Evolutionary conservation across 2,888 invertebrate genomes (phyloP), one percentile per base, ranked within the genome.

Genomic region (Rhabditoides inermis): DNA sequence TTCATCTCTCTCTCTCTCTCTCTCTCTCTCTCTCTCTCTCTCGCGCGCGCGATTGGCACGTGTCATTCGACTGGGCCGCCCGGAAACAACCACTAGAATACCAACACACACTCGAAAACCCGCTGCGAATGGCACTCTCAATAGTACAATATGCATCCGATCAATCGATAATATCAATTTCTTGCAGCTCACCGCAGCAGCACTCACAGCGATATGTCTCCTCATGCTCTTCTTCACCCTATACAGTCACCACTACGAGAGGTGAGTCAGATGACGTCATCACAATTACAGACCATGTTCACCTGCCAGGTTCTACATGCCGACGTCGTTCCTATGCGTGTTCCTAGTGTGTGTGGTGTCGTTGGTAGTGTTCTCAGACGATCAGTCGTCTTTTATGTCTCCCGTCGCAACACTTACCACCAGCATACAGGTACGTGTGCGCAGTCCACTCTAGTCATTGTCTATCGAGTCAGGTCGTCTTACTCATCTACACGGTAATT

Each of bases 401-500:
- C 55, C 80, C 62, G 52, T 77, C 67, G 75, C 73, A 18, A 63
- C 65, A 27, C 63, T 75, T 51, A 71, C 69, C 32, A 75, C 72
- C 12, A 68, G 69, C 51, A 67, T 75, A 48, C 74, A 75, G 58
- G 73, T 71, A 44, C 6, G 45, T 47, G 15, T n/a, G n/a, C n/a
- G n/a, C n/a, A n/a, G n/a, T n/a, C 82, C 90, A 65, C 82, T 90
- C 65, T 85, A 90, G 75, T 92, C 91, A 78, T 90, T 90, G 40
- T 84, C 90, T 61, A 84, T 91, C 67, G 91, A 91, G 23, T 55
- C 88, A 90, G 82, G 86, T 90, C 62, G 82, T 94, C 49, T 82
- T 92, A 63, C 82, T 92, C 66, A 85, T 92, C 76, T 94, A 94
- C 78, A 91, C 92, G 36, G 85, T 91, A 61, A 85, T 92, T 68